Evolutionary conservation across 2,113 vertebrate genomes (phyloP).

Genomic region (Castor canadensis): DNA sequence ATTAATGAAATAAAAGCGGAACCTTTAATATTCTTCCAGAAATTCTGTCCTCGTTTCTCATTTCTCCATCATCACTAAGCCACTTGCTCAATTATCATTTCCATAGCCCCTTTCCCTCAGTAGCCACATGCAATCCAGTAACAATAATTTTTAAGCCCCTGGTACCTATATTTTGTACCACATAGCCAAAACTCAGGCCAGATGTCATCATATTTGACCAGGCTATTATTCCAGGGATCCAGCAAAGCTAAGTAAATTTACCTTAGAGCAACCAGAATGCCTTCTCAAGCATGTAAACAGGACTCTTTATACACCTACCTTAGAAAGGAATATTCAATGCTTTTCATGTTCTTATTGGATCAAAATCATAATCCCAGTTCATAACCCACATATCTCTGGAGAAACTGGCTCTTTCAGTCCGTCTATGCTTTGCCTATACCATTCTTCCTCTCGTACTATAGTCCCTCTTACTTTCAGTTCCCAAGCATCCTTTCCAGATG

Average conservation of each 20-base stretch:
- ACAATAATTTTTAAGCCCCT: background rate
- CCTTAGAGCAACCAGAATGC: background rate
- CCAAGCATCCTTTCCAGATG: rapidly evolving
- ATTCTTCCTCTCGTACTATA: background rate
- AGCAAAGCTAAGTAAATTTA: background rate
- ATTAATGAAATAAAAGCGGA: background rate
- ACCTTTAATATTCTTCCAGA: background rate
- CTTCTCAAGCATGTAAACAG: background rate
- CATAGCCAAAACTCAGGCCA: background rate
- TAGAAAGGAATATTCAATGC: background rate
- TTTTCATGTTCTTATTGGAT: background rate
- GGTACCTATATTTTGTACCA: background rate
- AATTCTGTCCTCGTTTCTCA: background rate
- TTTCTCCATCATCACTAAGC: background rate
- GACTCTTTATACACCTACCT: background rate
- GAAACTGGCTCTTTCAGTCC: too few relatives aligned
- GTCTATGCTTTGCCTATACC: background rate
- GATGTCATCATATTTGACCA: background rate
- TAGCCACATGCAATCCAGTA: background rate
- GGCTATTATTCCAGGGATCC: background rate
- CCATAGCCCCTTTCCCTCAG: background rate
- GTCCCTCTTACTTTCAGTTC: too few relatives aligned
- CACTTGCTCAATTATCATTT: background rate
- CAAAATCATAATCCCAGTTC: background rate
- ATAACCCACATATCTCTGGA: background rate